Conservation (phyloP, 1,140 invertebrate genomes). For the Bombyx mandarina region DNA sequence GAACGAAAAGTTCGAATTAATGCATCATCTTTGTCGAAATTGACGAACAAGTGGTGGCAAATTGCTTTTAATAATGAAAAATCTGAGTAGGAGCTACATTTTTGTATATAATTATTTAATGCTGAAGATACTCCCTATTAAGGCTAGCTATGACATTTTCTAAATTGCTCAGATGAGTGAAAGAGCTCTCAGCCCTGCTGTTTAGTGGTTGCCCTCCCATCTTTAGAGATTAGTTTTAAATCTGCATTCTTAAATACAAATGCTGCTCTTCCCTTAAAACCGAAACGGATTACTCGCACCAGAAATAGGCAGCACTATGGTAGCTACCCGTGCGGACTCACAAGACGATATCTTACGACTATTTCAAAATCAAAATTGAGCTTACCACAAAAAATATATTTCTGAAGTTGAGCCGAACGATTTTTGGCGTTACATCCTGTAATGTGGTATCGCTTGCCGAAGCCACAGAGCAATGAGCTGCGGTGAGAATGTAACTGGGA, state of each 20-base stretch:
- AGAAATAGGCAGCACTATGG: not conserved
- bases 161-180: too few species aligned
- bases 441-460: slow-evolving; percentile 17
- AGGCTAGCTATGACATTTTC: too few species aligned
- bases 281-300: not conserved
- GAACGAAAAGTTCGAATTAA: too few species aligned
- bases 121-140: too few species aligned
- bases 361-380: not conserved
- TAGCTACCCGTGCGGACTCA: not conserved
- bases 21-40: too few species aligned
- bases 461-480: slow-evolving; percentile 32
- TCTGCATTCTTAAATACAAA: not conserved
- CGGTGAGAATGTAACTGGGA: slow-evolving; percentile 28
- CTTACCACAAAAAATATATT: slow-evolving; percentile 27
- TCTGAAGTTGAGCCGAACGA: slow-evolving; percentile 30
- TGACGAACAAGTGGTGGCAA: too few species aligned
- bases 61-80: too few species aligned
- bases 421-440: slow-evolving; percentile 23
- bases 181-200: too few species aligned
- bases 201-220: not conserved
- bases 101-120: too few species aligned
- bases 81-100: too few species aligned
- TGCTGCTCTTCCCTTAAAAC: not conserved
- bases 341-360: not conserved
- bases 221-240: not conserved